Evolutionary conservation across 2,797 vertebrate species (phyloP).

Genomic region (Thamnophis elegans): DNA sequence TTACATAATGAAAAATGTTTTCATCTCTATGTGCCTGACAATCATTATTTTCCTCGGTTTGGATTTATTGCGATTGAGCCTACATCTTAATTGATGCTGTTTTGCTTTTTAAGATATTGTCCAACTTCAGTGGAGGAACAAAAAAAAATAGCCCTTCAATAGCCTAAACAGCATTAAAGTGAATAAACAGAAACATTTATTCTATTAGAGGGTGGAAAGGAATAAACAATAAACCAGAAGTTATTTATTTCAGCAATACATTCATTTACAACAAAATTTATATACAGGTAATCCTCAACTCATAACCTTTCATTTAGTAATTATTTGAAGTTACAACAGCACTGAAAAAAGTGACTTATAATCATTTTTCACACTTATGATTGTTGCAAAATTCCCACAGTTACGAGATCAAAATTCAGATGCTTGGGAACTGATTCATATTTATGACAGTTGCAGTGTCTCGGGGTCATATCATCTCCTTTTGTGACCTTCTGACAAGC

Average conservation of each 20-base stretch:
- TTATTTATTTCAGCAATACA: neutral
- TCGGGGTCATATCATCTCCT: neutral
- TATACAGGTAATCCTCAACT: neutral
- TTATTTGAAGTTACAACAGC: neutral
- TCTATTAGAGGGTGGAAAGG: neutral
- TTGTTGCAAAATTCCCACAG: neutral
- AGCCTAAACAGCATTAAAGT: neutral
- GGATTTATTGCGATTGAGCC: neutral
- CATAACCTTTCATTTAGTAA: neutral
- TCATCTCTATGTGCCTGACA: neutral
- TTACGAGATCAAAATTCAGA: neutral
- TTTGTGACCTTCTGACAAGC: neutral
- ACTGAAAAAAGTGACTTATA: neutral
- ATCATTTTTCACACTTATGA: neutral
- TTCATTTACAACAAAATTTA: neutral
- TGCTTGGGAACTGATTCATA: neutral
- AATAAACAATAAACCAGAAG: neutral
- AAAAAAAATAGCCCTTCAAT: neutral
- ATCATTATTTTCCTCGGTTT: neutral
- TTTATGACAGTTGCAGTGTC: neutral
- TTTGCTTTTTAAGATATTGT: neutral
- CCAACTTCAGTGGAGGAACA: neutral
- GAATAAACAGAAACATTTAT: neutral
- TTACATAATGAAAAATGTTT: neutral
- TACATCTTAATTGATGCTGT: neutral